Conservation (phyloP, 2,113 vertebrate species). For the Empidonax traillii region DNA sequence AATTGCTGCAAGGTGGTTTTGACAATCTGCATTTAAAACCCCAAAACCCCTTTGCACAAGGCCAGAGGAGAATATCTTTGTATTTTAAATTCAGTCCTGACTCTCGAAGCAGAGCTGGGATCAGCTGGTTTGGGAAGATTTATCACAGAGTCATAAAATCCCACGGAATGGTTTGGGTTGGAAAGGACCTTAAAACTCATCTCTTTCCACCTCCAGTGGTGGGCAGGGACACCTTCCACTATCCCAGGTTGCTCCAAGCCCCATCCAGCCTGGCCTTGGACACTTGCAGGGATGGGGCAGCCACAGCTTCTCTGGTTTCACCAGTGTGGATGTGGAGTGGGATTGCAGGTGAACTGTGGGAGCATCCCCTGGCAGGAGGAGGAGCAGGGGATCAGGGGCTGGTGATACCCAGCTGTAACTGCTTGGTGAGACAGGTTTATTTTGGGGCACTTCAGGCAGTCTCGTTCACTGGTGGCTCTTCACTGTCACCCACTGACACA, state of each 20-base stretch:
- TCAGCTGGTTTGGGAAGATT: not conserved
- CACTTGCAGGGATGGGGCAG: not conserved
- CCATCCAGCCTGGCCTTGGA: not conserved
- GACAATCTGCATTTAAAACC: constrained; percentile 64
- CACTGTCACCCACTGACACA: not conserved
- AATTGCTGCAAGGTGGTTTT: constrained; percentile 40
- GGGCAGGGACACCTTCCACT: not conserved
- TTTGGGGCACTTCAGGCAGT: not conserved
- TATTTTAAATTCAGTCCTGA: not conserved
- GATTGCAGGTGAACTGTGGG: not conserved
- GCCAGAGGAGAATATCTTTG: not conserved
- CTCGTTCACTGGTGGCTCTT: not conserved
- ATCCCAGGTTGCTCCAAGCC: not conserved
- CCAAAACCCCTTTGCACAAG: not conserved
- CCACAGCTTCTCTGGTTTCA: not conserved
- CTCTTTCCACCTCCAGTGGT: not conserved
- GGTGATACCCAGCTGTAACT: too few relatives aligned
- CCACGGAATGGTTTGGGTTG: not conserved
- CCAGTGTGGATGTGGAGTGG: not conserved
- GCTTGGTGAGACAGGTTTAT: not conserved
- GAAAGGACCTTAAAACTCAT: not conserved
- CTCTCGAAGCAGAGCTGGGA: not conserved
- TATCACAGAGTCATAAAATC: not conserved
- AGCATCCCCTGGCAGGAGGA: not conserved
- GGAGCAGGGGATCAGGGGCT: not conserved